Evolutionary conservation across 2,888 invertebrate genomes (phyloP), one percentile per base, ranked within the genome.

Genomic region (Tachina fera): DNA sequence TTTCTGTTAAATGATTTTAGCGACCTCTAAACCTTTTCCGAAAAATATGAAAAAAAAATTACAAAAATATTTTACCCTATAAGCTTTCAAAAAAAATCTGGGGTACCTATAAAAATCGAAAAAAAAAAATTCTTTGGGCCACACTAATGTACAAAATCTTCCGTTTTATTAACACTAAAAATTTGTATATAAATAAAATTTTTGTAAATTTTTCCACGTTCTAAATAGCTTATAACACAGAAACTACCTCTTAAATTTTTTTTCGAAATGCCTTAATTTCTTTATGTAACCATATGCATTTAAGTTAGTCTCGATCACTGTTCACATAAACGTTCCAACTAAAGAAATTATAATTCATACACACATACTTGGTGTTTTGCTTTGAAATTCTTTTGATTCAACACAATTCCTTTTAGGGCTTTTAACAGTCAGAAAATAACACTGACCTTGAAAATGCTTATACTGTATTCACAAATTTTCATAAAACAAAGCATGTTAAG

Each of bases 371-470:
- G 39, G 39, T 41, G 41, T 49, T 67, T 80, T 67, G 51, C 76
- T 67, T 60, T n/a, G 43, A 70, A 67, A 68, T 75, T 78, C 13
- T 31, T 61, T 53, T 71, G 63, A 47, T 76, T 61, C 39, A 22
- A 76, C 41, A 4, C 61, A 83, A 79, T 67, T 82, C 56, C 79
- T 79, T 86, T 39, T 75, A 39, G 63, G 10, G 9, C 45, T 71
- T 77, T 72, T 51, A 75, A 56, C 47, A 68, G 43, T 45, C 58
- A 71, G 65, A 63, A 70, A 70, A 79, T 76, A 84, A 74, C 81
- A 71, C 67, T 86, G 86, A 83, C 83, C 86, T 86, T 86, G 83
- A 76, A 86, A 75, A 53, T 13, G 16, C 1, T n/a, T 47, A 61
- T 22, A 65, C 31, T 49, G 16, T 65, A n/a, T 71, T 45, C 41